Evolutionary conservation across 2,113 vertebrate species (phyloP).

Genomic region (Sarotherodon lohbergeri): DNA sequence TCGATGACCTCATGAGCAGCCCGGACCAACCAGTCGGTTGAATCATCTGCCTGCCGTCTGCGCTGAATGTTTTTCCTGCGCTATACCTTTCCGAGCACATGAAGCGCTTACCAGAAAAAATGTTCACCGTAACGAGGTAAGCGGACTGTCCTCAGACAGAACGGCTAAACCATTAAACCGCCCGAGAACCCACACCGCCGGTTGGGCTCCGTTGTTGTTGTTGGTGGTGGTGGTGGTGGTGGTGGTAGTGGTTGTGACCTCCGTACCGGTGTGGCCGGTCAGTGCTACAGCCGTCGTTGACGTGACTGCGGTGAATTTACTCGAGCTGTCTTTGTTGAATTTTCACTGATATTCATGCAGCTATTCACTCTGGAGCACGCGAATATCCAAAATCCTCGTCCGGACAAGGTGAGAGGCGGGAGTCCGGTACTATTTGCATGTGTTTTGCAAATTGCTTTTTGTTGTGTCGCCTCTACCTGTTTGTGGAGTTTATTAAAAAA

Average conservation of each 20-base stretch:
- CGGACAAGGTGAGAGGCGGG: not conserved
- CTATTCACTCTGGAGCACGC: not conserved
- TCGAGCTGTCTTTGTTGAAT: not conserved
- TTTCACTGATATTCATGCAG: not conserved
- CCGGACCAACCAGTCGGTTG: constrained; percentile 40
- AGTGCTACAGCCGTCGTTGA: not conserved
- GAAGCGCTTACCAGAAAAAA: not conserved
- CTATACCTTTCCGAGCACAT: not conserved
- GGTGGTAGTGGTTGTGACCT: constrained; percentile 13
- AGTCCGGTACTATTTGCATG: constrained; percentile 36
- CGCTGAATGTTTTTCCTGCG: not conserved
- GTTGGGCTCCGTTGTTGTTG: not conserved
- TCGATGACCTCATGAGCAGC: constrained; percentile 41
- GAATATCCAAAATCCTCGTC: not conserved
- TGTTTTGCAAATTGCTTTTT: constrained; percentile 21
- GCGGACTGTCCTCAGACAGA: not conserved
- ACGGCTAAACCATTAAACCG: not conserved
- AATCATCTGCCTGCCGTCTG: not conserved
- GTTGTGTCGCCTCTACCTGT: not conserved
- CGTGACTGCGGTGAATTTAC: not conserved
- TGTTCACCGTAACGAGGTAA: constrained; percentile 44
- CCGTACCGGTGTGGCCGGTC: constrained; percentile 29
- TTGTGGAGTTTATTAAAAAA: not conserved
- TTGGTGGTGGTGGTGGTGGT: not conserved
- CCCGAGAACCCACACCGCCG: not conserved